Percentiles rank a stretch among this genome's conserved stretches.
Conservation (phyloP, 2,113 vertebrate species). For the Nesospiza acunhae region DNA sequence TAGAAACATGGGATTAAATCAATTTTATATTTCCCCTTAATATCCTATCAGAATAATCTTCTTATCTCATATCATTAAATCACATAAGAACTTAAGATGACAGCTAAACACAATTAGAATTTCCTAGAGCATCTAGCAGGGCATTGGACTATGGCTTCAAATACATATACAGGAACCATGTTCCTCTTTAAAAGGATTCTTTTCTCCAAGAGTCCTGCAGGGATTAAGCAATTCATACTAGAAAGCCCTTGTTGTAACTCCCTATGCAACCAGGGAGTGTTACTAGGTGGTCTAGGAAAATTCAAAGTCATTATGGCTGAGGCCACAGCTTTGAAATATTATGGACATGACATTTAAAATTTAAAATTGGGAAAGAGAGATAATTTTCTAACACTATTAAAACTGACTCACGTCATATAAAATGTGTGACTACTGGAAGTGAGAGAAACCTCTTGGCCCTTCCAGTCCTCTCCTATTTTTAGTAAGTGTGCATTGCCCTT, state of each 20-base stretch:
- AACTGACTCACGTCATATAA: background rate
- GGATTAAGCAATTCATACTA: background rate
- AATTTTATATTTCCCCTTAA: slow-evolving; percentile 56
- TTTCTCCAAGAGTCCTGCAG: background rate
- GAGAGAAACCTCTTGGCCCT: background rate
- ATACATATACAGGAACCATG: background rate
- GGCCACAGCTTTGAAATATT: background rate
- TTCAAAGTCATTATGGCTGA: background rate
- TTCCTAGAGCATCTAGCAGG: slow-evolving; percentile 23
- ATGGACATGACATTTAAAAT: background rate
- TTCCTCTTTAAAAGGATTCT: background rate
- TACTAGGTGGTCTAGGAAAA: background rate
- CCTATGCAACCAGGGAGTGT: background rate
- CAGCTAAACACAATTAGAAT: slow-evolving; percentile 50
- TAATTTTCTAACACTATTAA: background rate
- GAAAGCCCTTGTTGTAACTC: background rate
- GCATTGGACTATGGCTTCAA: background rate
- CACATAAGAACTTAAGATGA: slow-evolving; percentile 47
- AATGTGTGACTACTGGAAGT: background rate
- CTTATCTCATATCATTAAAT: slow-evolving; percentile 57
- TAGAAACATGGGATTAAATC: slow-evolving; percentile 41
- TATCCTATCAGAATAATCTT: slow-evolving; percentile 65
- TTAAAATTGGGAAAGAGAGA: background rate
- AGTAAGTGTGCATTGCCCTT: background rate
- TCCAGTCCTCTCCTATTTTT: background rate